Percentiles rank a stretch among this genome's conserved stretches.
phyloP scores from a whole-genome alignment of 2,113 vertebrate genomes.

The Psilopsiagon aurifrons region DNA sequence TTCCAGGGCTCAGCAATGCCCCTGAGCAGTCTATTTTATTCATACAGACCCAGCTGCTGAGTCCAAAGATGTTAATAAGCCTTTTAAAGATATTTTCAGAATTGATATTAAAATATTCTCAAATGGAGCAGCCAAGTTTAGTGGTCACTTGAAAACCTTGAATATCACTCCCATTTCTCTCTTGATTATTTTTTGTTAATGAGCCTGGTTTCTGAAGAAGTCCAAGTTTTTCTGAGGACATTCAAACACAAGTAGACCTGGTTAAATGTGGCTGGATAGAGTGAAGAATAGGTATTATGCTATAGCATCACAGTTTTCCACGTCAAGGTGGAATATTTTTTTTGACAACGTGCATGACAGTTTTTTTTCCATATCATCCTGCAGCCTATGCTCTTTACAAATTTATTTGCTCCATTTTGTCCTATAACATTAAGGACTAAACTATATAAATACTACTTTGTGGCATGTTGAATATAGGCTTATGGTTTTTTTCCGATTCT shows the following conservation, averaged over 20 bases:
- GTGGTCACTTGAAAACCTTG: neutral
- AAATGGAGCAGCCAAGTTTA: neutral
- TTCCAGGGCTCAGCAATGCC: neutral
- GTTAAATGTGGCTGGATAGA: neutral
- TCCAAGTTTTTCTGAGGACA: neutral
- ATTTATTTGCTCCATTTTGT: neutral
- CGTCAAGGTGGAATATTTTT: neutral
- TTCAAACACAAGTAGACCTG: neutral
- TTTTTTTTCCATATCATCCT: neutral
- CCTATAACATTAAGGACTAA: neutral
- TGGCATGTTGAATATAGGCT: neutral
- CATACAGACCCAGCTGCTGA: neutral
- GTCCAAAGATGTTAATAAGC: neutral
- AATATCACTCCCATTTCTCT: neutral
- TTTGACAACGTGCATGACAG: accelerated
- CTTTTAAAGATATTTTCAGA: neutral
- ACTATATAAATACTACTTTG: neutral
- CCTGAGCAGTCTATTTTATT: neutral
- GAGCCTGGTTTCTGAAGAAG: neutral
- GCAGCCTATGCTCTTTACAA: neutral
- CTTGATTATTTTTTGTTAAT: neutral
- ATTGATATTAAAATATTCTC: neutral
- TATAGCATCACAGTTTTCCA: neutral
- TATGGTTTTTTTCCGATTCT: neutral
- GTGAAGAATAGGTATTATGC: neutral